phyloP scores from a whole-genome alignment of 2,797 vertebrate species.

The Thunnus albacares region DNA sequence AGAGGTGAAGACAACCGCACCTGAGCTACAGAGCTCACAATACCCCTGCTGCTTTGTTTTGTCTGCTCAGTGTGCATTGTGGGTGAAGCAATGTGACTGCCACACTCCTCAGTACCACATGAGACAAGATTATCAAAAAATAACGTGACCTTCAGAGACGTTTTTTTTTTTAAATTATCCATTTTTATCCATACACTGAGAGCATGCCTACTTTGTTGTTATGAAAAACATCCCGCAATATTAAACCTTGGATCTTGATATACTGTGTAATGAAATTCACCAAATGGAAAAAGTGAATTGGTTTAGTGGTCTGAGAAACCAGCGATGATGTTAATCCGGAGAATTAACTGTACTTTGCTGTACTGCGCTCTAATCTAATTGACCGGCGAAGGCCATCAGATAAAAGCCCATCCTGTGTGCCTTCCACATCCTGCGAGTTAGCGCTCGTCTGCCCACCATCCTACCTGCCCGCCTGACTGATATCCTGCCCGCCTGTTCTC shows the following conservation, averaged over 20 bases:
- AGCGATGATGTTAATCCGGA: constrained; percentile 55
- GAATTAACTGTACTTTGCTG: constrained; percentile 67
- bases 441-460: constrained; percentile 10
- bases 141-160: background rate
- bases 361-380: constrained; percentile 59
- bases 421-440: constrained; percentile 26
- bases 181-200: background rate
- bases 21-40: background rate
- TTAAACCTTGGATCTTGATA: constrained; percentile 25
- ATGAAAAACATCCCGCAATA: constrained; percentile 22
- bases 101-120: background rate
- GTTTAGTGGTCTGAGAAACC: constrained; percentile 57
- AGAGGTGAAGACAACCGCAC: constrained; percentile 6
- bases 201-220: constrained; percentile 31
- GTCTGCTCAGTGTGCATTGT: constrained; percentile 11
- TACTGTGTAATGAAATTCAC: constrained; percentile 53
- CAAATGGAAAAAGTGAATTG: constrained; percentile 57
- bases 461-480: background rate
- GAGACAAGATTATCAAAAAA: constrained; percentile 1
- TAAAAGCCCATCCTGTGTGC: constrained; percentile 39
- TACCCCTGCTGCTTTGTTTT: background rate
- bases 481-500: constrained; percentile 4
- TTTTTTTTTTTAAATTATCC: background rate
- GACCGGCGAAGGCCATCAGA: constrained; percentile 52
- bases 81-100: background rate